These are phyloP conservation scores for Hirudinaria manillensis DNA, from an alignment of 2,888 invertebrate species.

Conservation along the genomic window DNA sequence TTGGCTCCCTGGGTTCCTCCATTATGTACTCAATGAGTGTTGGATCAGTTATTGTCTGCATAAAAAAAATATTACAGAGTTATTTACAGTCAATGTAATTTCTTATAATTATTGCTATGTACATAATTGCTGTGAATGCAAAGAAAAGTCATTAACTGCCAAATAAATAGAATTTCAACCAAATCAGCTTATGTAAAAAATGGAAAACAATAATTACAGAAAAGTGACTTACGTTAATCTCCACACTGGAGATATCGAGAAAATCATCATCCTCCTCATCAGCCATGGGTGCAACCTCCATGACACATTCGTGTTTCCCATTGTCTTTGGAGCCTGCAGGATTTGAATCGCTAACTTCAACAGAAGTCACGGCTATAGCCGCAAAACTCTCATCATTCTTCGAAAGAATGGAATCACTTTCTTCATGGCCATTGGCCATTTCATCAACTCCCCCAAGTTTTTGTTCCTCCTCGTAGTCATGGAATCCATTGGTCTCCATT, in stretches of 20 bases:
- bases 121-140: too few relatives aligned
- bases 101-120: too few relatives aligned
- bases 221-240: slow-evolving; percentile 22
- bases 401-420: not conserved
- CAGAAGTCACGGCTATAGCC: not conserved
- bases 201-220: not conserved
- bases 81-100: not conserved
- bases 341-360: not conserved
- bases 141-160: too few relatives aligned
- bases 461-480: not conserved
- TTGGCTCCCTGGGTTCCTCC: slow-evolving; percentile 26
- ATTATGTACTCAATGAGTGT: slow-evolving; percentile 19
- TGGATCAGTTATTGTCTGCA: not conserved
- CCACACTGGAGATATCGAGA: slow-evolving; percentile 26
- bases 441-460: not conserved
- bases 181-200: too few relatives aligned
- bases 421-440: not conserved
- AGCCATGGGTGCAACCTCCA: not conserved
- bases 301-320: not conserved
- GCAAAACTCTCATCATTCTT: not conserved
- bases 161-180: too few relatives aligned
- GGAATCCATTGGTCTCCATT: too few relatives aligned
- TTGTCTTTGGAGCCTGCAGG: not conserved
- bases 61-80: not conserved
- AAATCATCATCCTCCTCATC: slow-evolving; percentile 24